phyloP scores from a whole-genome alignment of 2,888 invertebrate genomes.

The Clunio marinus region DNA sequence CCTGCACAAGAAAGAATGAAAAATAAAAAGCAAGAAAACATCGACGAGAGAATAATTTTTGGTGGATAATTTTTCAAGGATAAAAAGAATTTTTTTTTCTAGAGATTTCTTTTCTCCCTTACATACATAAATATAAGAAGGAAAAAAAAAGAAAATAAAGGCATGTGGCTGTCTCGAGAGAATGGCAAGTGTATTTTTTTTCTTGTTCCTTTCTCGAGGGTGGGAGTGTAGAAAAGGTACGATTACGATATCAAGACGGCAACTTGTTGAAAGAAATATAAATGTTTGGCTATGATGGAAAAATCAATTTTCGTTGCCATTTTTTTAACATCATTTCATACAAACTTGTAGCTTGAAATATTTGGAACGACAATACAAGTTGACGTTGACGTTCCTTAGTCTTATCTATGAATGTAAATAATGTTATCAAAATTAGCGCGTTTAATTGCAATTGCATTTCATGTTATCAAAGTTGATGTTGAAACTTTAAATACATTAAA shows the following conservation, averaged over 20 bases:
- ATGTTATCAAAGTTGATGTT: no score
- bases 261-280: neutral
- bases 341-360: no score
- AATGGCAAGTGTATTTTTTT: neutral
- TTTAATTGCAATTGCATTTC: conserved; percentile 5
- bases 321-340: neutral
- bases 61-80: conserved; percentile 6
- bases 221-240: neutral
- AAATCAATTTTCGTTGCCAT: neutral
- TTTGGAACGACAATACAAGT: neutral
- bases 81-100: neutral
- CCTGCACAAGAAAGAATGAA: neutral
- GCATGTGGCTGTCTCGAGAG: neutral
- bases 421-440: neutral
- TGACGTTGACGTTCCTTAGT: neutral
- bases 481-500: no score
- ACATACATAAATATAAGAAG: neutral
- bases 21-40: neutral
- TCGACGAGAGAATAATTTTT: neutral
- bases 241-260: neutral
- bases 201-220: neutral
- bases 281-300: conserved; percentile 10
- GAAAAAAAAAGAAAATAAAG: neutral
- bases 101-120: neutral
- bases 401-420: neutral